These are phyloP conservation scores for Lepus timidus DNA, from an alignment of 2,113 vertebrate species.

Conservation along the genomic window DNA sequence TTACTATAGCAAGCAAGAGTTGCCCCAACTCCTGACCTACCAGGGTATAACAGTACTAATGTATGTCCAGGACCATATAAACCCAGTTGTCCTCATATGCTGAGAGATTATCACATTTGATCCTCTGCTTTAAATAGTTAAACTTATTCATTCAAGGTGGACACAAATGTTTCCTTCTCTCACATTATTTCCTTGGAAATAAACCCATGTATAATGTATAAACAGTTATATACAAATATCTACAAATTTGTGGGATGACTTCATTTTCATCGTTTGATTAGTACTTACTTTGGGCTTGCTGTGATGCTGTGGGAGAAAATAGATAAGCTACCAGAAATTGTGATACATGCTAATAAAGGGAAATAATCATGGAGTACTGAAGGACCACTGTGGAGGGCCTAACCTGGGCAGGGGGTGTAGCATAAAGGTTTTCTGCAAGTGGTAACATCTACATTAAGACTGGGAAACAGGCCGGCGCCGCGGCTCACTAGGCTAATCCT, in stretches of 20 bases:
- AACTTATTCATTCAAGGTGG: not conserved
- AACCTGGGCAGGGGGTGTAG: fast-evolving
- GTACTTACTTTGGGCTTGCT: not conserved
- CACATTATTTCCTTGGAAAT: slow-evolving; percentile 16
- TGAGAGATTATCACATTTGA: not conserved
- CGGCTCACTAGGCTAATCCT: too few relatives aligned
- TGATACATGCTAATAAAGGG: not conserved
- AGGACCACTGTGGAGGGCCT: too few relatives aligned
- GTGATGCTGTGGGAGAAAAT: not conserved
- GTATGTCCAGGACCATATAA: not conserved
- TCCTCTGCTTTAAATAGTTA: slow-evolving; percentile 12
- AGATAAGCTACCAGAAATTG: not conserved
- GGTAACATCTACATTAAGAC: not conserved
- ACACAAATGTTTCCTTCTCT: not conserved
- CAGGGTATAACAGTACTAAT: not conserved
- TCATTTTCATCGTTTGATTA: slow-evolving; percentile 13
- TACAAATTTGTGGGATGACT: not conserved
- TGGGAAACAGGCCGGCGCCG: not conserved
- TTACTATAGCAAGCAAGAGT: not conserved
- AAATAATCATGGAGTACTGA: not conserved
- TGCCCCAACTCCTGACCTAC: not conserved
- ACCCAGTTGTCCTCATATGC: not conserved
- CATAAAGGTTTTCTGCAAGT: not conserved
- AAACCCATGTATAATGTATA: not conserved
- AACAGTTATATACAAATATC: not conserved